Evolutionary conservation across 2,113 vertebrate genomes (phyloP).

Genomic region (Pygoscelis adeliae): DNA sequence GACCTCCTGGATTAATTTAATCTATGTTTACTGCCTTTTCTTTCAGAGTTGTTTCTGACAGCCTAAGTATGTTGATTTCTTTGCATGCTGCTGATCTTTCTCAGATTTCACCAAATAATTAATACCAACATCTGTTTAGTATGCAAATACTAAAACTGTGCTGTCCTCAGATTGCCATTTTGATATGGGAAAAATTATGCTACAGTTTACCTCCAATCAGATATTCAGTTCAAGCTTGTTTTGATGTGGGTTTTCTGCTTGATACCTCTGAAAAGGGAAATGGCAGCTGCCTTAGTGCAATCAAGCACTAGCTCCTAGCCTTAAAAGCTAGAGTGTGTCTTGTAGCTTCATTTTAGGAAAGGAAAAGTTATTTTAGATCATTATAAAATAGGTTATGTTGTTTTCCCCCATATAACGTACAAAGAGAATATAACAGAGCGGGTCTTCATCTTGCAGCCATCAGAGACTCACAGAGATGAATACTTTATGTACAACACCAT

Average conservation of each 20-base stretch:
- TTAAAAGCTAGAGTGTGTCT: background rate
- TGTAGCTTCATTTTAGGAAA: background rate
- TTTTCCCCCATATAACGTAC: background rate
- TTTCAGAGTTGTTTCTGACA: slow-evolving; percentile 5
- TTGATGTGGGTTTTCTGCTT: background rate
- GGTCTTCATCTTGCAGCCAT: background rate
- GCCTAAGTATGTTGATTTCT: background rate
- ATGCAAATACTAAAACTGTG: background rate
- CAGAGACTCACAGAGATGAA: background rate
- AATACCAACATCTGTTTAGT: slow-evolving; percentile 28
- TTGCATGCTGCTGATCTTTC: background rate
- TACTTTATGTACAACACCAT: background rate
- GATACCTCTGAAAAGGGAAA: background rate
- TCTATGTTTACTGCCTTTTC: background rate
- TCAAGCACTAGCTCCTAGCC: background rate
- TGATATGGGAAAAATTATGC: background rate
- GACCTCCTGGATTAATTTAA: background rate
- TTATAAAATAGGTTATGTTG: background rate
- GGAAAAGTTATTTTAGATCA: background rate
- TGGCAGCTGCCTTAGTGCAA: background rate
- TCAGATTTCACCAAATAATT: slow-evolving; percentile 21
- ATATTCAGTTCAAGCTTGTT: background rate
- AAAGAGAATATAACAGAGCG: background rate
- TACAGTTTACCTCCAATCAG: background rate
- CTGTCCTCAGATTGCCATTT: background rate